Percentiles rank a stretch among this genome's conserved stretches.
Conservation (phyloP, 2,797 vertebrate species). For the Glyptemys insculpta region DNA sequence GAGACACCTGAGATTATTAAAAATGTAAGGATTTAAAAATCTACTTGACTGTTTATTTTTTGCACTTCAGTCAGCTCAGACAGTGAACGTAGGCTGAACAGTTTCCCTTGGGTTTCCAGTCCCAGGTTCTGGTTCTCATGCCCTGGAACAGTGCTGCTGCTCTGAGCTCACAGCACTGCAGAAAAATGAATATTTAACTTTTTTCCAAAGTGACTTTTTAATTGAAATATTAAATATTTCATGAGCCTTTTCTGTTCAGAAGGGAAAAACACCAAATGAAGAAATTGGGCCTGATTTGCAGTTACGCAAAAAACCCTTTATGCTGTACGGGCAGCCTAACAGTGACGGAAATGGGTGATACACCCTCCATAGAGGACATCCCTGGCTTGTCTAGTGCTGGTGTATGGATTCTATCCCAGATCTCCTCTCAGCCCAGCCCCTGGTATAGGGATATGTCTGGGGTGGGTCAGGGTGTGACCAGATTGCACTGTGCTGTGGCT, state of each 20-base stretch:
- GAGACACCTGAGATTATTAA: background rate
- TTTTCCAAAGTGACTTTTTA: constrained; percentile 61
- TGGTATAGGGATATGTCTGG: background rate
- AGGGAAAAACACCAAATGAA: background rate
- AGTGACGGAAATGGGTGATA: background rate
- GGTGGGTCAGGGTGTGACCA: background rate
- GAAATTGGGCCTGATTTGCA: background rate
- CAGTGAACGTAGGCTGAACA: background rate
- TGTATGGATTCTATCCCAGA: background rate
- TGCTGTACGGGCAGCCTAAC: background rate
- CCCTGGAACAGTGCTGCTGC: background rate
- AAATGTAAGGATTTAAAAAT: background rate
- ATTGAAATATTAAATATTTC: constrained; percentile 72
- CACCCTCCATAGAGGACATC: background rate
- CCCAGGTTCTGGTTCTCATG: background rate
- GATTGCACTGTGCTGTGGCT: background rate
- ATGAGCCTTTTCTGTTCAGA: constrained; percentile 55
- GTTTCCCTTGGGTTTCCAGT: background rate
- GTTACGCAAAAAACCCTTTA: background rate
- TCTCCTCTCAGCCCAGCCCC: background rate
- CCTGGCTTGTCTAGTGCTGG: background rate
- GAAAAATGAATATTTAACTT: constrained; percentile 62
- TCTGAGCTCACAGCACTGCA: constrained; percentile 18
- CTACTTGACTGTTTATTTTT: background rate
- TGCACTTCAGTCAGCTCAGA: background rate